Conservation (phyloP, 1,140 invertebrate species). For the Drosophila sp. region DNA sequence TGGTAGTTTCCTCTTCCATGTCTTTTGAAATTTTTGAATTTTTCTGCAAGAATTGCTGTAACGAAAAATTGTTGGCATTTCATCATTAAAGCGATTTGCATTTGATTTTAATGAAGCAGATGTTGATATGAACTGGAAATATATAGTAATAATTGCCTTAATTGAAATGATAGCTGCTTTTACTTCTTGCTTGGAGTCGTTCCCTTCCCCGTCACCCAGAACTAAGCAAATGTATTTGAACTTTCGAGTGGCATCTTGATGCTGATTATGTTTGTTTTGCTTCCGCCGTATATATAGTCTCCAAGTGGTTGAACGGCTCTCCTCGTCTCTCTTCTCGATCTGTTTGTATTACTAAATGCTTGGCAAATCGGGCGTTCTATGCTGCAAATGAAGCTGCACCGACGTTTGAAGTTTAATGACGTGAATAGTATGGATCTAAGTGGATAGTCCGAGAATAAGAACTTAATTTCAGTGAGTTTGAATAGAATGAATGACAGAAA, state of each 20-base stretch:
- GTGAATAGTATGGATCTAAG: slow-evolving; percentile 4
- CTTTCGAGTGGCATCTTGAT: slow-evolving; percentile 53
- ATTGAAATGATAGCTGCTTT: slow-evolving; percentile 67
- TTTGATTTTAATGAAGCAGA: slow-evolving; percentile 53
- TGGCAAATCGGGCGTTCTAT: slow-evolving; percentile 74
- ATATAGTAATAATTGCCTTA: slow-evolving; percentile 54
- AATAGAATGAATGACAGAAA: not conserved
- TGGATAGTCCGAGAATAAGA: slow-evolving; percentile 4
- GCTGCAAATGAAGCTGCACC: slow-evolving; percentile 66
- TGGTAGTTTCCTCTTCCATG: not conserved
- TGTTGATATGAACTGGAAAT: slow-evolving; percentile 24
- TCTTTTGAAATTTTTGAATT: not conserved
- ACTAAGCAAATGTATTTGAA: slow-evolving; percentile 50
- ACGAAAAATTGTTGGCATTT: slow-evolving; percentile 3
- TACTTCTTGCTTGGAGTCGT: slow-evolving; percentile 14
- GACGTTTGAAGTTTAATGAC: slow-evolving; percentile 67
- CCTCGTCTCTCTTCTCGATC: slow-evolving; percentile 37
- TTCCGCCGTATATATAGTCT: slow-evolving; percentile 43
- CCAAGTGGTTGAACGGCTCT: slow-evolving; percentile 46
- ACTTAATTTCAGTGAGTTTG: too few species aligned
- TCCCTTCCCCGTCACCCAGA: not conserved
- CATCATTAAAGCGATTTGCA: slow-evolving; percentile 14
- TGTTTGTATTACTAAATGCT: slow-evolving; percentile 63
- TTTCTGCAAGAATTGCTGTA: not conserved
- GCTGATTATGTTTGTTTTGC: slow-evolving; percentile 67